These are phyloP conservation scores for Heteromormyrus szaboi DNA, from an alignment of 2,797 vertebrate genomes.

Conservation along the genomic window DNA sequence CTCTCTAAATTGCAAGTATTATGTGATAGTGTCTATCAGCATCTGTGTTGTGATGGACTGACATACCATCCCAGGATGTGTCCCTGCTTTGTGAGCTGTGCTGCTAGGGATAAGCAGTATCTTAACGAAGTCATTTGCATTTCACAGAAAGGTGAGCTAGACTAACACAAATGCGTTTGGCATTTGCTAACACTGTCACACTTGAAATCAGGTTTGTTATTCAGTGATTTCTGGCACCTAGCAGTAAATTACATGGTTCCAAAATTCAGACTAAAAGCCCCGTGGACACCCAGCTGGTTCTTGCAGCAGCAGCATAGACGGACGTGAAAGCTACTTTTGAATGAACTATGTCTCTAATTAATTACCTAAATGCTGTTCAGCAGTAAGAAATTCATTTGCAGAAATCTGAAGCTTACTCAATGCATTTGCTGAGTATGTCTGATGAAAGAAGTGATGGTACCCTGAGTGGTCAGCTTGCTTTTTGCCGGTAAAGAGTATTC, in stretches of 20 bases:
- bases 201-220: neutral
- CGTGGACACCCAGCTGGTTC: neutral
- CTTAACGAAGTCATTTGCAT: neutral
- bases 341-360: neutral
- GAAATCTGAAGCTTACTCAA: neutral
- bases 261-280: neutral
- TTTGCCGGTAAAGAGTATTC: neutral
- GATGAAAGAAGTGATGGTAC: neutral
- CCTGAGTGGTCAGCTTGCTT: neutral
- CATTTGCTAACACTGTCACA: neutral
- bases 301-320: neutral
- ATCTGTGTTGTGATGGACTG: neutral
- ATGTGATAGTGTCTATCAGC: neutral
- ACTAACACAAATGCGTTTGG: neutral
- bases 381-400: neutral
- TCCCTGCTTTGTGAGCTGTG: neutral
- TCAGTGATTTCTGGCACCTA: neutral
- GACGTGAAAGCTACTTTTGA: neutral
- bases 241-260: neutral
- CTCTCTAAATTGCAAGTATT: neutral
- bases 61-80: neutral
- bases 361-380: neutral
- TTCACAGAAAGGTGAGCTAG: neutral
- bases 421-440: neutral
- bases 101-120: neutral